phyloP scores from a whole-genome alignment of 2,888 invertebrate species.

The Sclerodermus sp. region DNA sequence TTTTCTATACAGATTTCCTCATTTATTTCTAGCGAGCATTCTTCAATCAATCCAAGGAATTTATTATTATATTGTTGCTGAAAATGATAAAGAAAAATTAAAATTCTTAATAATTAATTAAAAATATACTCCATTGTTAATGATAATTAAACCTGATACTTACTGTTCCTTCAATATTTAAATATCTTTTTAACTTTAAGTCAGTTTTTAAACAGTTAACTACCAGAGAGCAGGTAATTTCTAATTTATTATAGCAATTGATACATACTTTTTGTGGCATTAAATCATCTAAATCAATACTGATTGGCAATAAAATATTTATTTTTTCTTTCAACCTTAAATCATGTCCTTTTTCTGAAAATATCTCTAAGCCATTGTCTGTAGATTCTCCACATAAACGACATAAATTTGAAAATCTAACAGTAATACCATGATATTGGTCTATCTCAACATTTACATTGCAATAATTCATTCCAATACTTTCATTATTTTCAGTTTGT shows the following conservation, averaged over 20 bases:
- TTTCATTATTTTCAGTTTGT: constrained; percentile 11
- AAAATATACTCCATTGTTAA: not conserved
- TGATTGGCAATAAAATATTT: constrained; percentile 39
- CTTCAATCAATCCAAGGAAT: constrained; percentile 26
- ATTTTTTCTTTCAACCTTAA: constrained; percentile 42
- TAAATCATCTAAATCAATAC: constrained; percentile 25
- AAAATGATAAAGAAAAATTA: constrained; percentile 21
- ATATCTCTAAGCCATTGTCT: constrained; percentile 36
- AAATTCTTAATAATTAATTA: not conserved
- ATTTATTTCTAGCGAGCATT: constrained; percentile 26
- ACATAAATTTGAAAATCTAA: constrained; percentile 33
- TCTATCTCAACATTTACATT: constrained; percentile 26
- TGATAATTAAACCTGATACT: constrained; percentile 10
- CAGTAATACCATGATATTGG: constrained; percentile 25
- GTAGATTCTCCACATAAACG: constrained; percentile 37
- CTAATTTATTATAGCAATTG: constrained; percentile 37
- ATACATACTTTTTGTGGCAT: constrained; percentile 38
- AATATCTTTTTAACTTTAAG: constrained; percentile 32
- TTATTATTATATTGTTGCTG: constrained; percentile 32
- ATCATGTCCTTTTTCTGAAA: constrained; percentile 29
- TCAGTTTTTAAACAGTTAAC: constrained; percentile 37
- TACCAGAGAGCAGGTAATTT: constrained; percentile 34
- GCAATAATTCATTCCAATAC: constrained; percentile 19
- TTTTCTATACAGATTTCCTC: constrained; percentile 22
- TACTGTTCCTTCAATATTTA: constrained; percentile 36